Evolutionary conservation across 2,888 invertebrate species (phyloP).

Genomic region (Netelia fuscicornis): DNA sequence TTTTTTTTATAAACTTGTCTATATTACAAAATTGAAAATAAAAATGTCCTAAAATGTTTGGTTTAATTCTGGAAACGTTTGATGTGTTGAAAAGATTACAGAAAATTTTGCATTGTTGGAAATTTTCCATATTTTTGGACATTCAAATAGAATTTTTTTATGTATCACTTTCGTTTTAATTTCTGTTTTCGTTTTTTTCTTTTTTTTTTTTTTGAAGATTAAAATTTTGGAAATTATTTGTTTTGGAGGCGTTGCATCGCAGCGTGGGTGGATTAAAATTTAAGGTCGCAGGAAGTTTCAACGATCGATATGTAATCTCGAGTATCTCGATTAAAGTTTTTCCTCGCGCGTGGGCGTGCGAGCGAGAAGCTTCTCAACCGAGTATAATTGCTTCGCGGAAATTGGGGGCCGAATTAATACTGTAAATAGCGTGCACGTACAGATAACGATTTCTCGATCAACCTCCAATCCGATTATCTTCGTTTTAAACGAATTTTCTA

Average conservation of each 20-base stretch:
- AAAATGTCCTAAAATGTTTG: no score
- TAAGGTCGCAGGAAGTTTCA: conserved; percentile 24
- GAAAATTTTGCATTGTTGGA: neutral
- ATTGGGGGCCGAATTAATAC: conserved; percentile 20
- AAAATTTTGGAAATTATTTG: neutral
- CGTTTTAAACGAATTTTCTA: no score
- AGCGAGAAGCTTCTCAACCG: conserved; percentile 4
- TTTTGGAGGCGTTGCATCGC: neutral
- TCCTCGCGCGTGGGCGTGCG: neutral
- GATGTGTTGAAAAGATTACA: neutral
- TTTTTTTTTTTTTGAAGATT: neutral
- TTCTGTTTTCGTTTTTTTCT: neutral
- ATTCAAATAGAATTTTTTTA: neutral
- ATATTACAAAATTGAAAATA: no score
- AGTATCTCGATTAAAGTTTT: conserved; percentile 53
- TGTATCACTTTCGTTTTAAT: neutral
- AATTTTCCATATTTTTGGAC: neutral
- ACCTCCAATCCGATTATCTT: neutral
- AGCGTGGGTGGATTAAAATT: conserved; percentile 16
- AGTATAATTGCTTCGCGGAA: conserved; percentile 46
- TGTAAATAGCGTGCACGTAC: neutral
- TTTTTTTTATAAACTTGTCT: neutral
- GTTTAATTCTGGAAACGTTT: no score
- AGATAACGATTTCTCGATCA: neutral
- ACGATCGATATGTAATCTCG: conserved; percentile 42